Conservation (phyloP, 1,140 invertebrate species). For the Orchesella cincta region DNA sequence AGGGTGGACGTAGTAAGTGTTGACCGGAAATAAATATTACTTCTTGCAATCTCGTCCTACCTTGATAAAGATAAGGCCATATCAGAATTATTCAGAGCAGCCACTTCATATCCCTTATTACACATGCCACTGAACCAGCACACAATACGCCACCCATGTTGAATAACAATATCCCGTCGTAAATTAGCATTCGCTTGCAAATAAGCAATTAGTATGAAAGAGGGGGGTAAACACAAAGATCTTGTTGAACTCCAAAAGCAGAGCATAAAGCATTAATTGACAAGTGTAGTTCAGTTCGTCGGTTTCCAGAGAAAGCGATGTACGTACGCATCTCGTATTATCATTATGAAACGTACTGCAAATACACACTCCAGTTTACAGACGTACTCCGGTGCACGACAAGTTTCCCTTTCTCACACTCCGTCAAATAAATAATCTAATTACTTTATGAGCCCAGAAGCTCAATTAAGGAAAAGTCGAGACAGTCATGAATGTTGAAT, state of each 20-base stretch:
- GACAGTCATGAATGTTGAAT: constrained; percentile 21
- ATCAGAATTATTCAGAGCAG: too few species aligned
- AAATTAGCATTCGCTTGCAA: constrained; percentile 10
- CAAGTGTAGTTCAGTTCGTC: neutral
- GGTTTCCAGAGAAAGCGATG: neutral
- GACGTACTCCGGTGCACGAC: neutral
- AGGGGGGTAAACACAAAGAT: neutral
- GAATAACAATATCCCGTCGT: too few species aligned
- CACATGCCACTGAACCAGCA: too few species aligned
- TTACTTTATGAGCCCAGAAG: constrained; percentile 19
- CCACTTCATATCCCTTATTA: too few species aligned
- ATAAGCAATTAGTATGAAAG: constrained; percentile 26
- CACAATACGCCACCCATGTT: too few species aligned
- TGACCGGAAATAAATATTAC: too few species aligned
- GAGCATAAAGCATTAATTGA: neutral
- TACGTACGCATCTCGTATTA: neutral
- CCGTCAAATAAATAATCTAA: constrained; percentile 3
- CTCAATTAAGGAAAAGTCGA: constrained; percentile 22
- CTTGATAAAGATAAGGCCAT: too few species aligned
- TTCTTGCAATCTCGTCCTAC: too few species aligned
- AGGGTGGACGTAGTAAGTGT: too few species aligned
- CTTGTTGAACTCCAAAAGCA: neutral
- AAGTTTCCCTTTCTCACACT: neutral
- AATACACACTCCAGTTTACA: neutral
- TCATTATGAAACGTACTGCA: neutral